phyloP scores from a whole-genome alignment of 2,113 vertebrate species.

The Ginglymostoma cirratum region DNA sequence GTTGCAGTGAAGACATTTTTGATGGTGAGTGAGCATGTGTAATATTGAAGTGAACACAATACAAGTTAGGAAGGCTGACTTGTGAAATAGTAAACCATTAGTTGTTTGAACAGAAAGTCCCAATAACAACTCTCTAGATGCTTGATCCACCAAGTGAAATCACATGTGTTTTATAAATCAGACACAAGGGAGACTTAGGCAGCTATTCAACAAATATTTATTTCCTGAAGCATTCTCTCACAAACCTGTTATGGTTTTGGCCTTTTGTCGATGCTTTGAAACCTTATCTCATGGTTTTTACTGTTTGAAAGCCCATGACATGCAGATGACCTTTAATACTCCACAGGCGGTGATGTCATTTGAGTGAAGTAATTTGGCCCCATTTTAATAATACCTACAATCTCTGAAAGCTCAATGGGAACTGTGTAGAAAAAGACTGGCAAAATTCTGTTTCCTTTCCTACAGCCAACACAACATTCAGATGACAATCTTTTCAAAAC shows the following conservation, averaged over 20 bases:
- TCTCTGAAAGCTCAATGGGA: not conserved
- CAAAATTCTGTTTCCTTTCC: not conserved
- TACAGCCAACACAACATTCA: not conserved
- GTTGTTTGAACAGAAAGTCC: not conserved
- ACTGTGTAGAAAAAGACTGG: not conserved
- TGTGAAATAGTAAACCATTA: not conserved
- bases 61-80: not conserved
- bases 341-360: slow-evolving; percentile 32
- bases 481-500: not conserved
- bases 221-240: slow-evolving; percentile 21
- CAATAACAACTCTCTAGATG: not conserved
- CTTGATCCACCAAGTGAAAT: not conserved
- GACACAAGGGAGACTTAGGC: not conserved
- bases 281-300: slow-evolving; percentile 22
- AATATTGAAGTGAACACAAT: not conserved
- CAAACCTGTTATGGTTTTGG: slow-evolving; percentile 1
- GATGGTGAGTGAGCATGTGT: not conserved
- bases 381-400: slow-evolving; percentile 11
- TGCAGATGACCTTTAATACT: not conserved
- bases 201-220: slow-evolving; percentile 10
- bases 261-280: slow-evolving; percentile 5
- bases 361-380: not conserved
- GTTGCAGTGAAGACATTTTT: not conserved
- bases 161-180: slow-evolving; percentile 1
- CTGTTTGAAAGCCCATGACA: slow-evolving; percentile 22